phyloP scores from a whole-genome alignment of 2,888 invertebrate genomes.

The Carabus problematicus region DNA sequence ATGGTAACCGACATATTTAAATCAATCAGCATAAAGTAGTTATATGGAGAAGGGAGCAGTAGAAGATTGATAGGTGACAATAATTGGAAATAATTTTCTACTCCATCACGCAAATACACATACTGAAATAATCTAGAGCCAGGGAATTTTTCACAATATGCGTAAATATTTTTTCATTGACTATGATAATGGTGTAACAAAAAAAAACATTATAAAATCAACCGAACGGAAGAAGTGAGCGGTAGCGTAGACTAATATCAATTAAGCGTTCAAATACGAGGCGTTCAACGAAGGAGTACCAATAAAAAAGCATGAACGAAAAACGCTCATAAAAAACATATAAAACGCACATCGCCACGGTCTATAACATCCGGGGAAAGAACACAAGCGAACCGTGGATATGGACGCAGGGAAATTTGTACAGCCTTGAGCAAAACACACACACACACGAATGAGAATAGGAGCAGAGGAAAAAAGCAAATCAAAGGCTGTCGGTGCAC shows the following conservation, averaged over 20 bases:
- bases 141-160: too few relatives aligned
- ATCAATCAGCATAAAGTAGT: too few relatives aligned
- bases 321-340: conserved; percentile 36
- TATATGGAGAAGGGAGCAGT: too few relatives aligned
- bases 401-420: conserved; percentile 18
- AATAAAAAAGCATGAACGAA: conserved; percentile 30
- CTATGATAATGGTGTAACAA: too few relatives aligned
- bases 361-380: conserved; percentile 21
- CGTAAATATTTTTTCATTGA: too few relatives aligned
- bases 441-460: conserved; percentile 12
- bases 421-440: conserved; percentile 23
- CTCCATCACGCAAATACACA: too few relatives aligned
- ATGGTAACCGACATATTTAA: too few relatives aligned
- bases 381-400: conserved; percentile 12
- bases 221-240: background rate
- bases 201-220: too few relatives aligned
- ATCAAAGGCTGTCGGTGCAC: background rate
- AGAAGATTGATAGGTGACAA: too few relatives aligned
- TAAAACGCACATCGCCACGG: conserved; percentile 32
- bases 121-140: too few relatives aligned
- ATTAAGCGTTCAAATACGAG: conserved; percentile 31
- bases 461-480: background rate
- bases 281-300: conserved; percentile 20
- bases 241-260: conserved; percentile 30
- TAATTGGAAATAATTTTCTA: too few relatives aligned